Base-by-base conservation (phyloP, 2,797 vertebrate species). In the Botia almorhae region DNA sequence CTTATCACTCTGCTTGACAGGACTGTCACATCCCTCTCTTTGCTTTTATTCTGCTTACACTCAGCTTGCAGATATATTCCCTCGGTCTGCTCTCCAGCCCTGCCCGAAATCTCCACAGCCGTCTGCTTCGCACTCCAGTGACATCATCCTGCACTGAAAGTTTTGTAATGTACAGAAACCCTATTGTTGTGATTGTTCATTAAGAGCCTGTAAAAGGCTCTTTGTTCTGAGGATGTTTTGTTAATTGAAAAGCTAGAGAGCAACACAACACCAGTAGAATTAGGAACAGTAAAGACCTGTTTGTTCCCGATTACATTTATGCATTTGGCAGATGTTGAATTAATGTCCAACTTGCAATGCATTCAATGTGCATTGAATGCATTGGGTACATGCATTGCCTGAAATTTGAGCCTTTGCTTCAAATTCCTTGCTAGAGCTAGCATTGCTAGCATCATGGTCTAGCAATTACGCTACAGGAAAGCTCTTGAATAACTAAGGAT, bases 1-100 rank as follows among this genome's bases (percentile, higher is more conserved):
- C 92, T 93, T 90, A 90, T 93, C 93, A 91, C 88, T 78, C 68
- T 17, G 61, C 61, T 23, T 90, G 91, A 90, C 89, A 90, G 74
- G 86, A 46, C 82, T 80, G 61, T 85, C 84, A 81, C 74, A 85
- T 60, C 70, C 39, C 56, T 71, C 78, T 50, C 67, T 63, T 80
- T 61, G 16, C 43, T 74, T 74, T 84, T 78, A 75, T 78, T 84
- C 69, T 50, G 65, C 70, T 78, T 67, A 69, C 39, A 36, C 79
- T 82, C 78, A 6, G 33, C 17, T 48, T 74, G 58, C 69, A 70
- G 70, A 80, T 81, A 61, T 78, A 50, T 72, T 23, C 58, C 33
- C 46, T 36, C 46, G 16, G n/a, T 82, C 61, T 79, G 63, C 46
- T 68, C 78, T 78, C 36, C 73, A 43, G 69, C 23, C 48, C 65